Percentiles rank a stretch among this genome's conserved stretches.
phyloP scores from a whole-genome alignment of 2,797 vertebrate species.

The Coracias cyanogaster region DNA sequence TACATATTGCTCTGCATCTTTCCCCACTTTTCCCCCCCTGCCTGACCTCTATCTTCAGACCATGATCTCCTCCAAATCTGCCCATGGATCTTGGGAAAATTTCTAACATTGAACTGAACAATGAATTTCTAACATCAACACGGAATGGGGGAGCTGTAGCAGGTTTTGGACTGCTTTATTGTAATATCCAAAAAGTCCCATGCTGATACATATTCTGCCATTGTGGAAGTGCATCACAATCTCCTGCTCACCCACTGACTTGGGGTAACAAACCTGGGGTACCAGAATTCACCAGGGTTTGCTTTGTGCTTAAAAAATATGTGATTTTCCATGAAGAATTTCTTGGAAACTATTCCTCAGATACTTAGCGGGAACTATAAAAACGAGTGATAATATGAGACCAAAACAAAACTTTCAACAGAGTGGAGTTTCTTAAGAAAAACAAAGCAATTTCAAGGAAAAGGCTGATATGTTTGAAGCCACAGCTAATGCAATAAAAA shows the following conservation, averaged over 20 bases:
- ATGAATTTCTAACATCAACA: too few species aligned
- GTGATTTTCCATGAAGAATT: neutral
- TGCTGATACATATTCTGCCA: neutral
- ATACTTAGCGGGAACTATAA: neutral
- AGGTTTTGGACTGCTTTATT: neutral
- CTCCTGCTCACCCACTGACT: neutral
- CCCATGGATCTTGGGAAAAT: neutral
- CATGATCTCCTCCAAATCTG: accelerated
- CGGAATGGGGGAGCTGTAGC: neutral
- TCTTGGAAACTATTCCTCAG: neutral
- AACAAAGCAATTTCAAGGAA: neutral
- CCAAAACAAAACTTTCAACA: conserved; percentile 31
- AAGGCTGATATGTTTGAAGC: conserved; percentile 48
- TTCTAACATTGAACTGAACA: too few species aligned
- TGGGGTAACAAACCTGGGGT: neutral
- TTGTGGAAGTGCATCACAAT: neutral
- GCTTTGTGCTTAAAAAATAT: neutral
- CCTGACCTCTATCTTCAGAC: neutral
- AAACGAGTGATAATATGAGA: conserved; percentile 27
- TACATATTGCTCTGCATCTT: neutral
- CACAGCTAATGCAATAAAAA: conserved; percentile 8
- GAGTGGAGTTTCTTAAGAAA: conserved; percentile 13
- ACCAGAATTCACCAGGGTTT: neutral
- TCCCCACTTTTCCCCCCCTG: accelerated
- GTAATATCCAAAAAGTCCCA: neutral